Evolutionary conservation across 35 echinoderm and acorn worm species (phyloP).

Genomic region (Eucidaris tribuloides): DNA sequence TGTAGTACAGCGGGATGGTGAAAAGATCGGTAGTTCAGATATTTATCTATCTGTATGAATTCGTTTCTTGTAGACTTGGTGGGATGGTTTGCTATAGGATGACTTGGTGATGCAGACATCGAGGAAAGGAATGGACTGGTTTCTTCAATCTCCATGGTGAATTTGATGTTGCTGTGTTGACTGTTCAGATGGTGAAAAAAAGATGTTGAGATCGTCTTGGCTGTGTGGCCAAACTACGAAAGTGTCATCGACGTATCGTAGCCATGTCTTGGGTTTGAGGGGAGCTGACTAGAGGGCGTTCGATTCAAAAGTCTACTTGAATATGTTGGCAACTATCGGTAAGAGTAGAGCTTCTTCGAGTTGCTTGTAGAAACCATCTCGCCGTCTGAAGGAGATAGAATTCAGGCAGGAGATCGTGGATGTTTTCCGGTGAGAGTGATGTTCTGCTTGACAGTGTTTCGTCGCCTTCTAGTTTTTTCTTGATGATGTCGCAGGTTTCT

Average conservation of each 20-base stretch:
- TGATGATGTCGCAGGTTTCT: too few species aligned
- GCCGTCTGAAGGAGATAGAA: background rate
- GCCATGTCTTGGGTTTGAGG: conserved; percentile 3
- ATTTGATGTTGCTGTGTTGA: conserved; percentile 27
- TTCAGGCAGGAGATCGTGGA: background rate
- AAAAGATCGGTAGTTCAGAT: background rate
- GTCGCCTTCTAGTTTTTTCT: background rate
- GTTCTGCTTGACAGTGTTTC: background rate
- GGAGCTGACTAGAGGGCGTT: conserved; percentile 12
- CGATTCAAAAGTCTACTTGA: conserved; percentile 49
- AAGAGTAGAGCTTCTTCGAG: conserved; percentile 1
- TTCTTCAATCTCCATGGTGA: conserved; percentile 34
- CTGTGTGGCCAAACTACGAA: conserved; percentile 27
- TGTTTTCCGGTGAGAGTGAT: background rate
- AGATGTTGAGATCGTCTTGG: conserved; percentile 5
- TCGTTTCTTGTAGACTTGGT: background rate
- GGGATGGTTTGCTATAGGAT: background rate
- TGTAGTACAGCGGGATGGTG: background rate
- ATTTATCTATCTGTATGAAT: conserved; percentile 1
- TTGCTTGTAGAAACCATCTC: conserved; percentile 6
- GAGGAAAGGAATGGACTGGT: conserved; percentile 4
- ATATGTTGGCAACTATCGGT: conserved; percentile 28
- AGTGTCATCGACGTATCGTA: conserved; percentile 54
- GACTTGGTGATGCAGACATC: background rate
- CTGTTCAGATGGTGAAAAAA: conserved; percentile 42